Percentiles rank a stretch among this genome's conserved stretches.
Conservation (phyloP, 2,888 invertebrate species). For the Nymphalis polychloros region DNA sequence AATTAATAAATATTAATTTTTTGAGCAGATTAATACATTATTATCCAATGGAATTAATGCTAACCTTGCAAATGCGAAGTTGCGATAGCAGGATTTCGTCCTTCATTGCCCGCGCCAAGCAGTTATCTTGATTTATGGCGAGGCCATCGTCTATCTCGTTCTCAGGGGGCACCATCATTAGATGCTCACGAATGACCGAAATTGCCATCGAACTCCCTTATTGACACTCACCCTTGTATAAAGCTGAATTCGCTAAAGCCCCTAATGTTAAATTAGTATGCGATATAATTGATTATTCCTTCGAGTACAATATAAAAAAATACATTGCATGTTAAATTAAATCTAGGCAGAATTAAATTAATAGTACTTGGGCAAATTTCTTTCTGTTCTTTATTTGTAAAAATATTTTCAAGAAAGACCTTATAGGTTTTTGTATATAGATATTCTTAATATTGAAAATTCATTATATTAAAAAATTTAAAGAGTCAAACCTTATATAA, state of each 20-base stretch:
- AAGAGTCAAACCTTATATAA: not conserved
- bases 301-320: not conserved
- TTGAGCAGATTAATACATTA: too few relatives aligned
- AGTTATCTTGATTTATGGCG: conserved; percentile 69
- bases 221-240: conserved; percentile 25
- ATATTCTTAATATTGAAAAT: too few relatives aligned
- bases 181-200: conserved; percentile 51
- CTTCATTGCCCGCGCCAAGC: conserved; percentile 24
- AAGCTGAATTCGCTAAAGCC: conserved; percentile 29
- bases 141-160: conserved; percentile 40
- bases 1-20: not conserved
- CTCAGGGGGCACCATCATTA: conserved; percentile 63
- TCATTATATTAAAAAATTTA: not conserved
- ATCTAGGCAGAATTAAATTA: too few relatives aligned
- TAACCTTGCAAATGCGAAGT: conserved; percentile 2
- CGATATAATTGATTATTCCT: conserved; percentile 7
- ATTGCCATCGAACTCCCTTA: conserved; percentile 17
- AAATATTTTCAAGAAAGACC: too few relatives aligned
- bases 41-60: not conserved
- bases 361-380: too few relatives aligned
- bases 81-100: not conserved
- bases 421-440: too few relatives aligned
- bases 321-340: not conserved
- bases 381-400: too few relatives aligned
- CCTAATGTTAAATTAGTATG: conserved; percentile 20